Conservation (phyloP, 1,140 invertebrate genomes). For the Belonocnema kinseyi region DNA sequence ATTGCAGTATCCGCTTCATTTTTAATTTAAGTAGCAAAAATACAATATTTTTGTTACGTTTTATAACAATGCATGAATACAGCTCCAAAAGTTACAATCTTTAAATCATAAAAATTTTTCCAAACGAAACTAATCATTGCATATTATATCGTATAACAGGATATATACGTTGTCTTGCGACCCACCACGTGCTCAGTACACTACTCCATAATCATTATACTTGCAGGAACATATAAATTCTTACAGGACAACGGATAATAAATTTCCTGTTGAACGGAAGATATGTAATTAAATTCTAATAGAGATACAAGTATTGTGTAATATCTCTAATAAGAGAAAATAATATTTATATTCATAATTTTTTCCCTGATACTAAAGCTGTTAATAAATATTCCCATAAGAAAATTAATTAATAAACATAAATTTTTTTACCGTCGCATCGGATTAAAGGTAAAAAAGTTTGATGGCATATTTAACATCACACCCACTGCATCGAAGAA, state of each 20-base stretch:
- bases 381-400: neutral
- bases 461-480: too few species aligned
- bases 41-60: too few species aligned
- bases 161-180: neutral
- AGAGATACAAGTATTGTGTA: neutral
- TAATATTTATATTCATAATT: neutral
- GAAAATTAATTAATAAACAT: neutral
- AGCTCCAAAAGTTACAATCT: too few species aligned
- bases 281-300: conserved; percentile 26
- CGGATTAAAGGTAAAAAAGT: neutral
- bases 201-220: conserved; percentile 1
- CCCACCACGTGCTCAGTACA: neutral
- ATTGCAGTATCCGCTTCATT: too few species aligned
- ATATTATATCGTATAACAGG: neutral
- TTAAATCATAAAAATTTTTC: too few species aligned
- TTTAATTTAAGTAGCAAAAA: too few species aligned
- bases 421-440: neutral
- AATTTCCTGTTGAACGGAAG: conserved; percentile 20
- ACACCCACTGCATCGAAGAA: too few species aligned
- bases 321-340: conserved; percentile 2
- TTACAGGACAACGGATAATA: conserved; percentile 16
- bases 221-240: neutral
- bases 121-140: neutral
- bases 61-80: too few species aligned
- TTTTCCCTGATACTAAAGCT: neutral